Percentiles rank a stretch among this genome's conserved stretches.
Conservation (phyloP, 1,140 invertebrate genomes). For the Drosophila kurseongensis region DNA sequence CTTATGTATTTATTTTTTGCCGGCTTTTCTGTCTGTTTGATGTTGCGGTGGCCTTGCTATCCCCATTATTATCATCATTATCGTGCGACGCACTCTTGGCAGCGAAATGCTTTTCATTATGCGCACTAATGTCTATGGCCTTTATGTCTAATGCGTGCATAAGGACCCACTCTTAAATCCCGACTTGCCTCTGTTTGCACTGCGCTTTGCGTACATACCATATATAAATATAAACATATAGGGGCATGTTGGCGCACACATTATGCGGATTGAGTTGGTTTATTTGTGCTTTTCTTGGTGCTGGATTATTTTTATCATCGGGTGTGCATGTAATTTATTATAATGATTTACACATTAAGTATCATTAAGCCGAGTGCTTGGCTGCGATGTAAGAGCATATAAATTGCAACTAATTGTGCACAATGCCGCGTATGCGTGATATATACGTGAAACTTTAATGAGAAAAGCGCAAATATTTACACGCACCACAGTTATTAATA, state of each 20-base stretch:
- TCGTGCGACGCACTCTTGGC: slow-evolving; percentile 53
- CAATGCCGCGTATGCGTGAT: slow-evolving; percentile 59
- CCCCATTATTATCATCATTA: slow-evolving; percentile 20
- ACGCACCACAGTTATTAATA: slow-evolving; percentile 60
- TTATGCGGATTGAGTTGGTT: slow-evolving; percentile 55
- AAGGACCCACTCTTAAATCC: slow-evolving; percentile 38
- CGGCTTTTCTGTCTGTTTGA: slow-evolving; percentile 32
- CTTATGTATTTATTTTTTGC: slow-evolving; percentile 16
- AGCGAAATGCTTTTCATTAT: slow-evolving; percentile 67
- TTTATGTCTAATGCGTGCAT: slow-evolving; percentile 69
- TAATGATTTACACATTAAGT: slow-evolving; percentile 72
- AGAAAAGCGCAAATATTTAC: slow-evolving; percentile 47
- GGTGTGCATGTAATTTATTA: slow-evolving; percentile 67
- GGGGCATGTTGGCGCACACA: slow-evolving; percentile 54
- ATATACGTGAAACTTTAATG: slow-evolving; percentile 45
- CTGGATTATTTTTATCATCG: slow-evolving; percentile 65
- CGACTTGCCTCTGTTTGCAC: slow-evolving; percentile 41
- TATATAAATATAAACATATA: slow-evolving; percentile 11
- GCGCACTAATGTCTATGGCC: slow-evolving; percentile 71
- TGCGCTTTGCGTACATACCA: slow-evolving; percentile 9
- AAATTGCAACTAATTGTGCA: slow-evolving; percentile 64
- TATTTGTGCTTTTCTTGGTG: slow-evolving; percentile 41
- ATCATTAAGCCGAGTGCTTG: slow-evolving; percentile 50
- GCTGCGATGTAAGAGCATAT: slow-evolving; percentile 19
- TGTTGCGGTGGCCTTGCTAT: slow-evolving; percentile 33